Evolutionary conservation across 2,113 vertebrate genomes (phyloP), one percentile per base, ranked within the genome.

Genomic region (Clarias macrocephalus): DNA sequence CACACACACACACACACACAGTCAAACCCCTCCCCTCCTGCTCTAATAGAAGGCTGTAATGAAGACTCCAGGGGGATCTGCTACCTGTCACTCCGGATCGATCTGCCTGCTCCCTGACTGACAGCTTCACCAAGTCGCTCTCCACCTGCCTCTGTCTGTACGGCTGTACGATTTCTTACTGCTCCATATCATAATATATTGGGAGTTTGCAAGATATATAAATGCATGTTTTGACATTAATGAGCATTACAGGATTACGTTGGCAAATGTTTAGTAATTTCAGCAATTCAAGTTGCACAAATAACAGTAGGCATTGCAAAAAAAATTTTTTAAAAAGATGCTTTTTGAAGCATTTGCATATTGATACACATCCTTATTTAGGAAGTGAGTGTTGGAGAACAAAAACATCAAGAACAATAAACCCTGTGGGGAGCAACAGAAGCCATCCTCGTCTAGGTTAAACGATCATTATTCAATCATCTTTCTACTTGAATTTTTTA

Each of bases 41-140:
- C 81, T 81, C 89, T 90, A 90, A 90, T 88, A 86, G 84, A 83
- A 76, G 85, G 89, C 83, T 88, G 88, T 90, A 90, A 90, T 90
- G 89, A 90, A 90, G 87, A 90, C 87, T 90, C 89, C 76, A 88
- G 87, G 89, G 89, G 87, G 87, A 88, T 87, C 62, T 86, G 77
- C 82, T 90, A 88, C 87, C 89, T 88, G 89, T 88, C 89, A 90
- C 85, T 88, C 89, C 30, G 57, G 75, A 90, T 90, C 89, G 87
- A 90, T 90, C 82, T 68, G 70, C 77, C 33, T 86, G 73, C 87
- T 76, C n/a, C 28, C 42, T 88, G 89, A 90, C 76, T 87, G 89
- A 90, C 87, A 90, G 89, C 89, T 90, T 88, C 63, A 88, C 89
- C 89, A 88, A 77, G 82, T 85, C 19, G 70, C 82, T 68, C 62